Base-by-base conservation (phyloP, 1,140 invertebrate species). In the Eumeta japonica region DNA sequence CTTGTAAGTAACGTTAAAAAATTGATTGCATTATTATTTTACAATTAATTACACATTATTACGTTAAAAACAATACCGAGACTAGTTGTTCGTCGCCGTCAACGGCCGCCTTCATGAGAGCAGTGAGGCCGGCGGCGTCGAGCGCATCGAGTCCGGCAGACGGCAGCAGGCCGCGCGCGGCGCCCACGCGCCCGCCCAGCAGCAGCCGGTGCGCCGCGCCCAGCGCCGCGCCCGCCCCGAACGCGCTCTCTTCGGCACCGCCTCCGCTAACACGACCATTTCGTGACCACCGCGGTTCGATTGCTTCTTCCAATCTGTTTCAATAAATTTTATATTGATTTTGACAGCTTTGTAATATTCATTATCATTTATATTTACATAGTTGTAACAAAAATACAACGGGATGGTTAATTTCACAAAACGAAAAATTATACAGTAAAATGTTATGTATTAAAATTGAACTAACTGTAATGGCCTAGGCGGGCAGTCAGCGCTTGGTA, bases 401-500 rank as follows among this genome's bases (percentile, higher is more conserved):
- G n/a, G 7, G 20, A 24, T 24, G 20, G 20, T 24, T n/a, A 24
- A 24, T n/a, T 24, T 24, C 7, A 24, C 20, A 24, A 24, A 24
- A 7, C n/a, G 20, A 24, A 24, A 24, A n/a, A 24, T n/a, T 7
- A 24, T n/a, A 24, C n/a, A n/a, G 20, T 24, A n/a, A 24, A 24
- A n/a, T n/a, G n/a, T n/a, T 9, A 17, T 11, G 19, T 16, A 37
- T 5, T 10, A 30, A 16, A 32, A n/a, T 27, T 15, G 28, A 37
- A 42, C 51, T 55, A 34, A 79, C 48, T 62, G 77, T 34, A 90
- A 78, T 5, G 85, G 80, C 40, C 90, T 67, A 1, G 90, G 82
- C 9, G 91, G 90, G 67, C 90, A 94, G 62, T 94, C 91, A 0
- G 92, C 89, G 16, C 90, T 89, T 1, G 92, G 91, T 17, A 94